Base-by-base conservation (phyloP, 2,113 vertebrate genomes). In the Elaphurus davidianus region DNA sequence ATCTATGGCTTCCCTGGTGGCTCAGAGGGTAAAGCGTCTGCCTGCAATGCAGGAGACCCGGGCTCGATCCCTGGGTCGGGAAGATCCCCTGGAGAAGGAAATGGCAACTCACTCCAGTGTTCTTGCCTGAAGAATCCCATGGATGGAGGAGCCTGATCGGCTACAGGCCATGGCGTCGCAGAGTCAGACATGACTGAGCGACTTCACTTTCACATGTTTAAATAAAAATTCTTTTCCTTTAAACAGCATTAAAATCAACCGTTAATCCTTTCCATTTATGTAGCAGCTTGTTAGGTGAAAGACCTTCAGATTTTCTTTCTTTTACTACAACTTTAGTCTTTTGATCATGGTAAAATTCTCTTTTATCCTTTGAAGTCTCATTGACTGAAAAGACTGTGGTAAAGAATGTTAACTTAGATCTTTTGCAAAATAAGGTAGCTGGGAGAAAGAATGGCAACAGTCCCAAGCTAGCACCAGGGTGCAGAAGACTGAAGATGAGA, bases 281-380 rank as follows among this genome's bases (percentile, higher is more conserved):
- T 90, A 33, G 2, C 60, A 12, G n/a, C 60, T 97, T 98, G 59
- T 83, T 98, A 87, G 27, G 95, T 94, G 62, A 89, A 98, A 98
- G 74, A 92, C 90, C 40, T 93, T 90, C 27, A 88, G 87, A 95
- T 97, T 97, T 87, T 96, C 76, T 64, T 95, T 97, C 78, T 98
- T 98, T 97, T 67, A 79, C 52, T 95, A 45, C 27, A 97, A 28
- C 40, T 96, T 14, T 59, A 62, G 97, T 17, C 64, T 98, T 98
- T 97, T 98, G 96, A 96, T 97, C 85, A 40, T 83, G 45, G 17
- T 59, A 92, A 97, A 82, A 47, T 92, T 87, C 27, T 94, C 50
- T 14, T 94, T 91, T 94, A 94, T 97, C 90, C 67, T 97, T 98
- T 96, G 62, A 85, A 94, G 76, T 87, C 89, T 98, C 87, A 96